phyloP scores from a whole-genome alignment of 1,140 invertebrate genomes.

The Cheumatopsyche charites region DNA sequence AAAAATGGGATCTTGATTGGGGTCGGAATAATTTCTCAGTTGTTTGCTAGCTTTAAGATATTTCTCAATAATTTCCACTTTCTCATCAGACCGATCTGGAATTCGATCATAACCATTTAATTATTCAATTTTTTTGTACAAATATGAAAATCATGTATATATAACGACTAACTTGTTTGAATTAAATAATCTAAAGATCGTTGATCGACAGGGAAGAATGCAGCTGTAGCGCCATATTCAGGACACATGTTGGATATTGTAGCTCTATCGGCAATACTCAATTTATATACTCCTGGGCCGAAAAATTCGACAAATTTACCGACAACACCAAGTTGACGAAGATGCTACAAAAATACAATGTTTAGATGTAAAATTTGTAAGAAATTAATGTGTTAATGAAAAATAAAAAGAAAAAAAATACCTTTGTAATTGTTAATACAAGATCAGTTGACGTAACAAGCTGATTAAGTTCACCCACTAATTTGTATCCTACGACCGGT shows the following conservation, averaged over 20 bases:
- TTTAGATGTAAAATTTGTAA: no score
- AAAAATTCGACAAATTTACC: conserved; percentile 99
- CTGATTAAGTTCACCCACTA: conserved; percentile 80
- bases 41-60: conserved; percentile 85
- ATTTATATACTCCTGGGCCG: conserved; percentile 85
- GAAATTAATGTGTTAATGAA: no score
- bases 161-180: conserved; percentile 80
- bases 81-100: conserved; percentile 80
- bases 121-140: neutral
- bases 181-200: conserved; percentile 83
- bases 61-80: conserved; percentile 82
- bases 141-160: neutral
- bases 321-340: conserved; percentile 92
- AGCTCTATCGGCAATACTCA: conserved; percentile 94
- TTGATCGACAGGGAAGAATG: conserved; percentile 93
- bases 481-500: conserved; percentile 93
- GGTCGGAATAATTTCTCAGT: conserved; percentile 83
- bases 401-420: no score
- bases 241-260: conserved; percentile 98
- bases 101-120: conserved; percentile 38
- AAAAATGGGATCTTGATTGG: conserved; percentile 83
- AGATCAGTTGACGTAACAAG: conserved; percentile 97
- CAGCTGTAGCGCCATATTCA: conserved; percentile 96
- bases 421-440: conserved; percentile 97
- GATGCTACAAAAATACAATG: conserved; percentile 68